phyloP scores from a whole-genome alignment of 2,888 invertebrate genomes.

The Calameuta idolon region DNA sequence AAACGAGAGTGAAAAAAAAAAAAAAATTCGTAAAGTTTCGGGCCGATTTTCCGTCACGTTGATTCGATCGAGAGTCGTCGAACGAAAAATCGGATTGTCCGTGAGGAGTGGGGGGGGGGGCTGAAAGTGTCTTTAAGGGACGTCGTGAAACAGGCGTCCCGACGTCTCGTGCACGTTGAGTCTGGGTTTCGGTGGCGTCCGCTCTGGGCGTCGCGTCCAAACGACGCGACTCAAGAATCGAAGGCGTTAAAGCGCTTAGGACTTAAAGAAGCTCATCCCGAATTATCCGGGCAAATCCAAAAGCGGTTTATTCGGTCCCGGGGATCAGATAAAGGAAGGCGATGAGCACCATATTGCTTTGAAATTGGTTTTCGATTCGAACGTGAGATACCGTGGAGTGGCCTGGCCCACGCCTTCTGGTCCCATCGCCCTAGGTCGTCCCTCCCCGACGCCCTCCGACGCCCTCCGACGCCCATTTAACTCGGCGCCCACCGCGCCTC shows the following conservation, averaged over 20 bases:
- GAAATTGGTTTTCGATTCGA: constrained; percentile 65
- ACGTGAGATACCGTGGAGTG: constrained; percentile 49
- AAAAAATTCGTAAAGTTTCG: no score
- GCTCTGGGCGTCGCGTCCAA: not conserved
- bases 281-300: constrained; percentile 40
- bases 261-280: constrained; percentile 23
- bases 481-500: not conserved
- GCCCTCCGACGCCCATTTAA: constrained; percentile 9
- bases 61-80: no score
- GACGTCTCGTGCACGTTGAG: not conserved
- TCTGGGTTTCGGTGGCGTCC: not conserved
- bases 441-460: not conserved
- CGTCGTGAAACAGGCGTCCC: not conserved
- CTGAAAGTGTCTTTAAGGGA: not conserved
- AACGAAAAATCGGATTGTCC: no score
- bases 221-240: constrained; percentile 5
- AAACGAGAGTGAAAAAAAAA: no score
- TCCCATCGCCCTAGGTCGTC: not conserved
- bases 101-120: not conserved
- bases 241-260: constrained; percentile 43
- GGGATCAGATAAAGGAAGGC: constrained; percentile 54
- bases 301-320: constrained; percentile 46
- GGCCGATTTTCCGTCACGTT: no score
- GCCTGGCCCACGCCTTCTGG: constrained; percentile 9
- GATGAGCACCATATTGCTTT: constrained; percentile 63